These are phyloP conservation scores for Phorcus lineatus DNA, from an alignment of 2,888 invertebrate genomes.

Conservation along the genomic window DNA sequence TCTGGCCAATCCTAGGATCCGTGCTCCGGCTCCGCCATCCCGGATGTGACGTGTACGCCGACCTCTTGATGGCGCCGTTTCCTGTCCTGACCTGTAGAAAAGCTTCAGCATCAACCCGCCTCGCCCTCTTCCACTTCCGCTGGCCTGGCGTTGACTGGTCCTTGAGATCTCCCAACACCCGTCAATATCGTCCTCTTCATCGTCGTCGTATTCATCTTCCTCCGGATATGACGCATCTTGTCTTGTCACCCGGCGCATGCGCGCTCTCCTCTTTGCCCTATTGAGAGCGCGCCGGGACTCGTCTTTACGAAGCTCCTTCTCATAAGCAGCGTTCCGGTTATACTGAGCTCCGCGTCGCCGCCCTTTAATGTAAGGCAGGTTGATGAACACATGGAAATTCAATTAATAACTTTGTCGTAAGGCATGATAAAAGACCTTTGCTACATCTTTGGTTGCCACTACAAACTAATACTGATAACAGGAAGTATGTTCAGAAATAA, in stretches of 20 bases:
- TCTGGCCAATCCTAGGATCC: too few species aligned
- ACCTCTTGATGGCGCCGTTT: conserved; percentile 28
- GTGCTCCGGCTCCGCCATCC: conserved; percentile 20
- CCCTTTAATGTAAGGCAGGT: background rate
- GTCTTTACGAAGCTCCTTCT: conserved; percentile 56
- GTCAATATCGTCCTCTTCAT: conserved; percentile 34
- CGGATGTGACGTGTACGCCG: conserved; percentile 39
- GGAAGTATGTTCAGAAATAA: too few species aligned
- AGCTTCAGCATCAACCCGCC: conserved; percentile 46
- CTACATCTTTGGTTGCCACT: too few species aligned
- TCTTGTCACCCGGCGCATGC: conserved; percentile 14
- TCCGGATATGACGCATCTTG: conserved; percentile 18
- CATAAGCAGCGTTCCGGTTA: conserved; percentile 64
- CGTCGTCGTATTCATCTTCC: conserved; percentile 32
- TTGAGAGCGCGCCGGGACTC: conserved; percentile 49
- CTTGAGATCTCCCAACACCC: conserved; percentile 38
- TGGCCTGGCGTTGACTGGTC: conserved; percentile 30
- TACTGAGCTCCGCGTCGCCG: conserved; percentile 34
- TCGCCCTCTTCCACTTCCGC: conserved; percentile 37
- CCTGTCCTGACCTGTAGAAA: conserved; percentile 34
- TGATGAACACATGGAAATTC: background rate
- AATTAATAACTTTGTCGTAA: too few species aligned
- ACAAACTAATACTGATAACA: too few species aligned
- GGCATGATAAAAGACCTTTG: too few species aligned
- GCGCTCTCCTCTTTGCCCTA: conserved; percentile 42